Evolutionary conservation across 1,140 invertebrate species (phyloP).

Genomic region (Dreissena polymorpha): DNA sequence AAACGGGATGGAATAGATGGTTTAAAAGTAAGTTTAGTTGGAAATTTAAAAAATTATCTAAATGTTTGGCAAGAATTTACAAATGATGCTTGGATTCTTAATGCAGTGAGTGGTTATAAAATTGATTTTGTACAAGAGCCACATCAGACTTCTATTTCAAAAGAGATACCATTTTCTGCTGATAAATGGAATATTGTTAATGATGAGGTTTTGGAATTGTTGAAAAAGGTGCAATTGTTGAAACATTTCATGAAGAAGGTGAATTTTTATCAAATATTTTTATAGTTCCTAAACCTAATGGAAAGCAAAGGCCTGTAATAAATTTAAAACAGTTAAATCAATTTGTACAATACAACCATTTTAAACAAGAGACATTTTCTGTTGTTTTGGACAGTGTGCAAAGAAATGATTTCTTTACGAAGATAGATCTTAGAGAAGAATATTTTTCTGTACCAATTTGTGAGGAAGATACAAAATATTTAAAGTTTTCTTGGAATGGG

Average conservation of each 20-base stretch:
- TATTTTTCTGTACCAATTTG: conserved; percentile 29
- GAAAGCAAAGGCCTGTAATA: conserved; percentile 26
- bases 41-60: background rate
- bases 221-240: conserved; percentile 28
- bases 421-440: conserved; percentile 28
- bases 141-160: conserved; percentile 8
- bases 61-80: conserved; percentile 23
- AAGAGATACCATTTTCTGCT: conserved; percentile 25
- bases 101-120: conserved; percentile 15
- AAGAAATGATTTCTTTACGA: conserved; percentile 30
- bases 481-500: conserved; percentile 27
- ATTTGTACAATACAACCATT: conserved; percentile 33
- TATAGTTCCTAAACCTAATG: conserved; percentile 17
- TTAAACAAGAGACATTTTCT: conserved; percentile 36
- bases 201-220: conserved; percentile 19
- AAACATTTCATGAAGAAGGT: conserved; percentile 3
- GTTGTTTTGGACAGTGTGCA: conserved; percentile 35
- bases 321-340: conserved; percentile 22
- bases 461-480: conserved; percentile 5
- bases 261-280: conserved; percentile 33
- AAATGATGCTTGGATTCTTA: conserved; percentile 37
- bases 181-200: conserved; percentile 13
- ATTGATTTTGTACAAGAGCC: conserved; percentile 22
- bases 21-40: conserved; percentile 22
- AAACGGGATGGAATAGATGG: conserved; percentile 18